Percentiles rank a stretch among this genome's conserved stretches.
phyloP scores from a whole-genome alignment of 2,113 vertebrate genomes.

The Malaclemys terrapin region DNA sequence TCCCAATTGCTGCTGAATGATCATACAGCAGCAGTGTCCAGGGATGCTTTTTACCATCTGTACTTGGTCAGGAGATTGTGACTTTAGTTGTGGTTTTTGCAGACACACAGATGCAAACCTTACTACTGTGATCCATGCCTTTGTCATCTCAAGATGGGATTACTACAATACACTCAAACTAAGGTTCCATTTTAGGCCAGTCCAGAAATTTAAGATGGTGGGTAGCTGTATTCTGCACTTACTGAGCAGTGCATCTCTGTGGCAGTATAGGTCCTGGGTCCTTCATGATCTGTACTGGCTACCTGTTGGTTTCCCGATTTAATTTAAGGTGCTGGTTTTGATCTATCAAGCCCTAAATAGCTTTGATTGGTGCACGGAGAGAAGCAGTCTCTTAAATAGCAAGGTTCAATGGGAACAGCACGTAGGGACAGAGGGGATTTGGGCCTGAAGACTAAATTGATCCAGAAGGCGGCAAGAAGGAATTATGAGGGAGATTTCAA shows the following conservation, averaged over 20 bases:
- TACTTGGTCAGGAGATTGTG: neutral
- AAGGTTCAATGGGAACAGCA: neutral
- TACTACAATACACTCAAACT: neutral
- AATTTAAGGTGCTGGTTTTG: neutral
- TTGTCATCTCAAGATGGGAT: neutral
- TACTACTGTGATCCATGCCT: neutral
- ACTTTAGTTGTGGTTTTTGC: neutral
- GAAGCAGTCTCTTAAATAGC: too few relatives aligned
- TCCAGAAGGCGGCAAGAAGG: neutral
- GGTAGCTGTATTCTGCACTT: neutral
- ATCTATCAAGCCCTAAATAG: neutral
- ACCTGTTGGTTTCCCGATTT: neutral
- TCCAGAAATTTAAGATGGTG: neutral
- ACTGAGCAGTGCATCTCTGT: neutral
- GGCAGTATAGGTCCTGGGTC: neutral
- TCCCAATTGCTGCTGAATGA: neutral
- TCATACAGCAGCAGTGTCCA: neutral
- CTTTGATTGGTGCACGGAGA: neutral
- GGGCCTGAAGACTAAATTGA: neutral
- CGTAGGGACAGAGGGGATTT: neutral
- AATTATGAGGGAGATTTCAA: neutral
- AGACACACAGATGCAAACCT: neutral
- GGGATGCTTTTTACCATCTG: neutral
- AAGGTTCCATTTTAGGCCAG: neutral
- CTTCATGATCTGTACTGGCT: neutral